Evolutionary conservation across 30 jellyfish, hydroid and myxozoan genomes (phyloP), one percentile per base, ranked within the genome.

Genomic region (Nemopilema nomurai): DNA sequence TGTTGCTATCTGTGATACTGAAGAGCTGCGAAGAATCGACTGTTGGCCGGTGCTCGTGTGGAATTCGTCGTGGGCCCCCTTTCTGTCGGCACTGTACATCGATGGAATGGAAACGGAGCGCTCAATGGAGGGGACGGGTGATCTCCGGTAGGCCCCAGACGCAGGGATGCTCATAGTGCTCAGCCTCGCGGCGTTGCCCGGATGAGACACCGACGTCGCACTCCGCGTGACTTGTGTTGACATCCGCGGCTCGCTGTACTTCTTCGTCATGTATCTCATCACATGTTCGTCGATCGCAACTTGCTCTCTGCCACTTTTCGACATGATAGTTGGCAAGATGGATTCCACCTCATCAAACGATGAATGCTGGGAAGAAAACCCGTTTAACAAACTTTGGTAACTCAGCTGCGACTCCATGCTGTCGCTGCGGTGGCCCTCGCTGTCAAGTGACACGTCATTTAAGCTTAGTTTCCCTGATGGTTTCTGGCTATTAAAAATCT

Each of bases 221-320:
- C 70, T 27, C 8, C 33, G 21, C 28, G 73, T 23, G 22, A 83
- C 26, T 21, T 71, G 28, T 49, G 77, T 49, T 6, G 96, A 90
- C 53, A 89, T 85, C 24, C 99, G 75, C 23, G 97, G 97, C 52
- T 94, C 99, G 57, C 97, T 87, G 81, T 93, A 93, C 79, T 94
- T 94, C 90, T 80, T 57, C 1, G 93, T 94, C 97, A 94, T 94
- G 19, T 94, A 84, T 28, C 97, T 49, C 96, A 90, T 81, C 24
- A 89, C 89, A 26, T 92, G 97, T 27, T 89, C 87, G 25, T 92
- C 98, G 16, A 92, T 86, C 6, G 71, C 82, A 52, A 80, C 65
- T 1, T 75, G 18, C 16, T 88, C 96, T 49, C 89, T 24, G 33
- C 51, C 26, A 24, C 51, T 51, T n/a, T 76, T 85, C n/a, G 84